Percentiles rank a stretch among this genome's conserved stretches.
These are phyloP conservation scores for Rhincodon typus DNA, from an alignment of 2,797 vertebrate genomes.

Conservation along the genomic window DNA sequence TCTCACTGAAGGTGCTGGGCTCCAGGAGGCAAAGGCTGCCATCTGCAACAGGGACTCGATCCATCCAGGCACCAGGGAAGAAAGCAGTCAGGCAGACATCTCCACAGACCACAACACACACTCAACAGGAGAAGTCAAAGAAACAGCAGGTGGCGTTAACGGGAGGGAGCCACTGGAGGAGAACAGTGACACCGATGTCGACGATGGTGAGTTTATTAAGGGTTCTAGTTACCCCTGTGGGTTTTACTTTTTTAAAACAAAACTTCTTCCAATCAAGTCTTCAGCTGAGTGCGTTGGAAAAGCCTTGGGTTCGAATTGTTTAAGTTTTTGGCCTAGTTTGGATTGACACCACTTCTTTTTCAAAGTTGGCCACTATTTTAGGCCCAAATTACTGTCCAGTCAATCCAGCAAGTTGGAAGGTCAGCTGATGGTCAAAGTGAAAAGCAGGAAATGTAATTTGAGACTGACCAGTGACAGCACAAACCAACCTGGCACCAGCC, in stretches of 20 bases:
- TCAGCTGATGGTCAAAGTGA: not conserved
- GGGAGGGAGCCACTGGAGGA: not conserved
- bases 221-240: not conserved
- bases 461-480: not conserved
- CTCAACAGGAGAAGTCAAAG: not conserved
- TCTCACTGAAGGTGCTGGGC: not conserved
- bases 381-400: not conserved
- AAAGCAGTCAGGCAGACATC: not conserved
- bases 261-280: not conserved
- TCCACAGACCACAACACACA: not conserved
- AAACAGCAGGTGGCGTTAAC: not conserved
- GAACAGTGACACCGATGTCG: not conserved
- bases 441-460: not conserved
- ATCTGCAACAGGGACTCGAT: not conserved
- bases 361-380: not conserved
- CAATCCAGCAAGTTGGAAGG: not conserved
- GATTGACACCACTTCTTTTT: not conserved
- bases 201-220: not conserved
- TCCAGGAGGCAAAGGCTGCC: not conserved
- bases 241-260: not conserved
- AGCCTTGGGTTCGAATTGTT: not conserved
- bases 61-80: not conserved
- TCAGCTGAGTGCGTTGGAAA: not conserved
- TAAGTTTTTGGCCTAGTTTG: not conserved
- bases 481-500: not conserved